These are phyloP conservation scores for Talpa occidentalis DNA, from an alignment of 2,113 vertebrate genomes.

Conservation along the genomic window DNA sequence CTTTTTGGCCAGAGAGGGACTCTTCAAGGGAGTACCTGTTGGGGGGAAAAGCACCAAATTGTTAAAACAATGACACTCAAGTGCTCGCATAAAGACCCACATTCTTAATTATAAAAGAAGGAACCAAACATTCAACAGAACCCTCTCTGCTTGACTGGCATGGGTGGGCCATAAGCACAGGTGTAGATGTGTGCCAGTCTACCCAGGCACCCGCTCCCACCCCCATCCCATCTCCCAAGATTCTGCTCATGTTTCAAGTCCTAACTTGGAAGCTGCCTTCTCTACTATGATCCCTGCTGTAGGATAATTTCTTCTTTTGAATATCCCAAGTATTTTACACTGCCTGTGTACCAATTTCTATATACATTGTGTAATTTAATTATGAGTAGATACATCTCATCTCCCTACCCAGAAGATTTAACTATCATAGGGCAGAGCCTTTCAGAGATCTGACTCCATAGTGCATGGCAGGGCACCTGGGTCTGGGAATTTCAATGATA, in stretches of 20 bases:
- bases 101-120: background rate
- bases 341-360: background rate
- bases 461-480: background rate
- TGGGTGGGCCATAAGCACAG: fast-evolving
- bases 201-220: background rate
- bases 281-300: background rate
- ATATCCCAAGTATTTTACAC: background rate
- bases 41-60: background rate
- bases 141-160: background rate
- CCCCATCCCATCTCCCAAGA: background rate
- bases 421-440: background rate
- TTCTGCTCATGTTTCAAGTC: background rate
- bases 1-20: slow-evolving; percentile 88
- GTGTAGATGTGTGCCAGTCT: fast-evolving
- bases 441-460: no score
- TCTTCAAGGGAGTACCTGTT: slow-evolving; percentile 91
- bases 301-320: background rate
- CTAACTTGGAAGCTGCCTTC: background rate
- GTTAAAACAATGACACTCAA: slow-evolving; percentile 23
- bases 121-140: background rate
- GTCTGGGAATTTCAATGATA: background rate
- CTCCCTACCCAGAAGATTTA: background rate
- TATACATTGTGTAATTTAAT: background rate
- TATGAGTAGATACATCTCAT: background rate
- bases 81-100: background rate